Conservation (phyloP, 2,797 vertebrate genomes). For the Acrossocheilus fasciatus region DNA sequence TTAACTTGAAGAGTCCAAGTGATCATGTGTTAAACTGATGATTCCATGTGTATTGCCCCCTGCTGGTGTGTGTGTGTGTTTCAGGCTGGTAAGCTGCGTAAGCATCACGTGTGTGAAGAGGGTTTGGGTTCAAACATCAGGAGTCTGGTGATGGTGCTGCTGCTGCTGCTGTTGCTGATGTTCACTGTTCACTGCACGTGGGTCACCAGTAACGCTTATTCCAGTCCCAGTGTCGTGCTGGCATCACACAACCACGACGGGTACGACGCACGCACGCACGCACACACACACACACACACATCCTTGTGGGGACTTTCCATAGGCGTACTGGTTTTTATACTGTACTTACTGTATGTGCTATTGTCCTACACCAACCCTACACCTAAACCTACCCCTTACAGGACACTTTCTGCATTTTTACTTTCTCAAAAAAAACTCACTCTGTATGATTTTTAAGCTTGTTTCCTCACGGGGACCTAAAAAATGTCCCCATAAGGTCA, state of each 20-base stretch:
- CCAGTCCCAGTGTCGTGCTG: constrained; percentile 93
- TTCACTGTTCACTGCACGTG: constrained; percentile 98
- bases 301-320: too few species aligned
- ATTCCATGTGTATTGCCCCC: background rate
- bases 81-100: constrained; percentile 96
- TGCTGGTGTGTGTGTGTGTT: constrained; percentile 10
- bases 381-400: too few species aligned
- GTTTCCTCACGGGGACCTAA: too few species aligned
- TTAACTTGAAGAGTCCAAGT: background rate
- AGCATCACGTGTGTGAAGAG: constrained; percentile 90
- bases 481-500: too few species aligned
- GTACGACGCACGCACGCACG: constrained; percentile 63
- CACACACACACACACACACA: background rate
- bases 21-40: background rate
- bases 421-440: too few species aligned
- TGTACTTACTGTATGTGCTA: too few species aligned
- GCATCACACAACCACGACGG: constrained; percentile 95
- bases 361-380: too few species aligned
- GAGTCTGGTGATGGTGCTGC: constrained; percentile 95
- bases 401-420: too few species aligned
- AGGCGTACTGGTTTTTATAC: too few species aligned
- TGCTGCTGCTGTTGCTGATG: constrained; percentile 98
- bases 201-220: constrained; percentile 96
- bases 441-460: too few species aligned
- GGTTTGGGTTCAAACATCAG: constrained; percentile 95